A percentile compares a stretch with the other conserved stretches of the same genome.
These are phyloP conservation scores for Acropora yongei DNA, from an alignment of 64 coral and sea anemone genomes.

Conservation along the genomic window DNA sequence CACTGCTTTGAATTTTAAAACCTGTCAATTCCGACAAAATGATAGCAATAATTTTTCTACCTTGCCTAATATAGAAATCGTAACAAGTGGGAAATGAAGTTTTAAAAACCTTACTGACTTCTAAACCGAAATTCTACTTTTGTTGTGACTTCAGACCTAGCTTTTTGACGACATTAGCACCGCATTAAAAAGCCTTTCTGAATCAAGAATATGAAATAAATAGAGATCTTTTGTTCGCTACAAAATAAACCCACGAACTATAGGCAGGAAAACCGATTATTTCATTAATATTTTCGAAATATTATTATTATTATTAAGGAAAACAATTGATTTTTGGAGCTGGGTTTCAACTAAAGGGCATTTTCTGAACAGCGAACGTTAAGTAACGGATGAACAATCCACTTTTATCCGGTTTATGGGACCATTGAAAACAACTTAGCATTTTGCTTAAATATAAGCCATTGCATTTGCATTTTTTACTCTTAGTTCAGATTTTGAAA, in stretches of 20 bases:
- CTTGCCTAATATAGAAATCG: background rate
- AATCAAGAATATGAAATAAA: background rate
- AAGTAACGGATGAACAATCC: background rate
- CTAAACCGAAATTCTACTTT: background rate
- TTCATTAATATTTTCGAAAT: background rate
- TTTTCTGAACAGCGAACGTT: background rate
- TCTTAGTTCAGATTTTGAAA: background rate
- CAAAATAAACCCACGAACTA: background rate
- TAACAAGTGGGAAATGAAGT: background rate
- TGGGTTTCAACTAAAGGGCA: background rate
- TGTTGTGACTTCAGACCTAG: background rate
- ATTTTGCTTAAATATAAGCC: background rate
- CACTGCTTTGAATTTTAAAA: background rate
- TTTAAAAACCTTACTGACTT: background rate
- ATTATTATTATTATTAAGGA: no score
- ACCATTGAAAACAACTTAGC: background rate
- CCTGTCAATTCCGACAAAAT: constrained; percentile 14
- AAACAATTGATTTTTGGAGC: background rate
- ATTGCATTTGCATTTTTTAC: background rate
- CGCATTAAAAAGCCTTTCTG: background rate
- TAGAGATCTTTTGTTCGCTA: constrained; percentile 7
- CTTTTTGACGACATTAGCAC: background rate
- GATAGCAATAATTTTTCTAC: no score
- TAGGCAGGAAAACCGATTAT: background rate
- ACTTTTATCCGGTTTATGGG: background rate